These are phyloP conservation scores for Drosophila biarmipes DNA, from an alignment of 1,140 invertebrate genomes.

Conservation along the genomic window DNA sequence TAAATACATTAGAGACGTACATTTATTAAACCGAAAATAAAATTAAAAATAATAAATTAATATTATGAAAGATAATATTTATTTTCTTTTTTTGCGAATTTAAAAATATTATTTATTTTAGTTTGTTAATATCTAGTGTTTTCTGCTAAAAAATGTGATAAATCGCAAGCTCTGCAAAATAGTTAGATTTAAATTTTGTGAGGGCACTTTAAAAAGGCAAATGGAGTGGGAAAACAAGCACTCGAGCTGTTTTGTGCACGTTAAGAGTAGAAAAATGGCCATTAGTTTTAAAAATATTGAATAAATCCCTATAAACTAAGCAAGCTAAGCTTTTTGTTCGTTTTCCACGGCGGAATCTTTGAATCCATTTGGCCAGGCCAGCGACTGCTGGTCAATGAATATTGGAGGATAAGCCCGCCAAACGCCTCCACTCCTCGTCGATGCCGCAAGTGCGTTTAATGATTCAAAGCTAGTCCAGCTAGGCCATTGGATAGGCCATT, in stretches of 20 bases:
- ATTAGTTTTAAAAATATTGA: conserved; percentile 5
- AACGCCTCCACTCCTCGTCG: conserved; percentile 9
- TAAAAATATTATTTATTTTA: no score
- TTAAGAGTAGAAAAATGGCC: not conserved
- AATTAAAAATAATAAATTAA: no score
- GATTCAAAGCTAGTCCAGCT: conserved; percentile 60
- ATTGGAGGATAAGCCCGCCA: conserved; percentile 2
- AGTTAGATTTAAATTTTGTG: no score
- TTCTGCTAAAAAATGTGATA: no score
- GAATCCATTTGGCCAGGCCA: conserved; percentile 28
- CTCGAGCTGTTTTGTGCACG: not conserved
- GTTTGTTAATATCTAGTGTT: no score
- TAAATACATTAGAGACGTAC: no score
- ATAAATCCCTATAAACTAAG: conserved; percentile 35
- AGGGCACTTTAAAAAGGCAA: no score
- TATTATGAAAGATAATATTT: no score
- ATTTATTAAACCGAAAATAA: no score
- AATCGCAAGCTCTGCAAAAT: no score
- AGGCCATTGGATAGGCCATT: conserved; percentile 65
- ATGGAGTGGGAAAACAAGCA: no score
- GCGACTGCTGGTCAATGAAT: conserved; percentile 21
- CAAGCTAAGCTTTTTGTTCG: conserved; percentile 19
- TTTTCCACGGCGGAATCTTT: conserved; percentile 18
- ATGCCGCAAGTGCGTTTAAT: conserved; percentile 75
- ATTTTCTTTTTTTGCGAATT: no score